Conservation (phyloP, 2,797 vertebrate species). For the Neostethus bicornis region DNA sequence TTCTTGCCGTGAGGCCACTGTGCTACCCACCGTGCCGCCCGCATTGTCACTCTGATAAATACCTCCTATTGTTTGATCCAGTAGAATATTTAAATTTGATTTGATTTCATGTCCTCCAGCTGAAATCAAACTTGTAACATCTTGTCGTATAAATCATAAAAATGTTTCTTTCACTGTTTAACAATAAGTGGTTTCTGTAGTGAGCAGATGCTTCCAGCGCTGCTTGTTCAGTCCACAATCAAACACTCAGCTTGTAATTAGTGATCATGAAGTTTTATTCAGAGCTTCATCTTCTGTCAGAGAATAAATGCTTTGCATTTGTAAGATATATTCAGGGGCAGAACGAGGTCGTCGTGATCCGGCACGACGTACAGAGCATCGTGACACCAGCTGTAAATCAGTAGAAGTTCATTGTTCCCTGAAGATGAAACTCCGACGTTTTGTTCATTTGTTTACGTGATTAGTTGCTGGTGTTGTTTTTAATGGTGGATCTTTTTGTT, state of each 20-base stretch:
- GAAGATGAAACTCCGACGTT: background rate
- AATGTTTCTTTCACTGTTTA: no score
- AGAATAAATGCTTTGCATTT: background rate
- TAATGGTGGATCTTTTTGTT: background rate
- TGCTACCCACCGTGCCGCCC: no score
- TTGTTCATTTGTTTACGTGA: no score
- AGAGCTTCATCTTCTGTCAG: background rate
- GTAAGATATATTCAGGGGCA: background rate
- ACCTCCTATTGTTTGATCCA: no score
- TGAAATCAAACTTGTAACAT: no score
- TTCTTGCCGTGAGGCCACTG: no score
- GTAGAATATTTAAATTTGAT: no score
- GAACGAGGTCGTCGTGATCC: background rate
- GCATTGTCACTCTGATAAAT: no score
- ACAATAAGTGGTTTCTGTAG: background rate
- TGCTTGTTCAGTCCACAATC: background rate
- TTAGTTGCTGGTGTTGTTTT: background rate
- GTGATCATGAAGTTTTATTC: background rate
- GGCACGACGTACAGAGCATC: background rate
- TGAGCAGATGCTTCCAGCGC: background rate
- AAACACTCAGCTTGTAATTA: background rate
- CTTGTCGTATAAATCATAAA: no score
- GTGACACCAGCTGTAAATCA: background rate
- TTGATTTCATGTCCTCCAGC: no score
- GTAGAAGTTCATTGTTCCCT: background rate